Base-by-base conservation (phyloP, 53 echinoderm and acorn worm species). In the Arbacia lixula region DNA sequence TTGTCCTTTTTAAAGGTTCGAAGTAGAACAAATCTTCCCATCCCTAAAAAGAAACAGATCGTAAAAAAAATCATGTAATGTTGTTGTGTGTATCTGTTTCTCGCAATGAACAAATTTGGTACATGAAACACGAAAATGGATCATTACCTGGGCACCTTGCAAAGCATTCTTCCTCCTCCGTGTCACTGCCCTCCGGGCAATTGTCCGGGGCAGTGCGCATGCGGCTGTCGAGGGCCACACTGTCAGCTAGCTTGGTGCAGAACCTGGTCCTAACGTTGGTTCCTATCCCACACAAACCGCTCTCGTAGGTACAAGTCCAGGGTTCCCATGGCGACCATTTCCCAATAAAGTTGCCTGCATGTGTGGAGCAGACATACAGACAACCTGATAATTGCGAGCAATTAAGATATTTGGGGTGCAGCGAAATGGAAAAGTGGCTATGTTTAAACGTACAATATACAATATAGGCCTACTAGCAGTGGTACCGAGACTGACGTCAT, bases 261-360 rank as follows among this genome's bases (percentile, higher is more conserved):
- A 58, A 51, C 20, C 88, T 83, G n/a, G 50, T n/a, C 36, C 88
- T 36, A 1, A 34, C 53, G 53, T 88, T 82, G 55, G 62, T 82
- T 1, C 83, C 88, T 2, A 54, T 41, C 2, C 88, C 88, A 28
- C 88, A 88, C 4, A 81, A 6, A 0, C 88, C 88, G 19, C 57
- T 68, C 27, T 82, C 58, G 28, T 49, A 88, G 19, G 88, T 81
- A 31, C 88, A 88, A 16, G 56, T 88, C 88, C 88, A 88, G 10
- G 82, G 71, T 32, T 83, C 82, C 88, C 88, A 88, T 0, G 81
- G 22, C 8, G 81, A 28, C 88, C 88, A 88, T 14, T 37, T 43
- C 19, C 82, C 81, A 4, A 58, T 35, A 30, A 81, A 88, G 10
- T 22, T 41, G 2, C 88, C 83, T 87, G 33, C 9, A 66, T 9